phyloP scores from a whole-genome alignment of 92 coral and sea anemone genomes.

The Palythoa grandiflora region DNA sequence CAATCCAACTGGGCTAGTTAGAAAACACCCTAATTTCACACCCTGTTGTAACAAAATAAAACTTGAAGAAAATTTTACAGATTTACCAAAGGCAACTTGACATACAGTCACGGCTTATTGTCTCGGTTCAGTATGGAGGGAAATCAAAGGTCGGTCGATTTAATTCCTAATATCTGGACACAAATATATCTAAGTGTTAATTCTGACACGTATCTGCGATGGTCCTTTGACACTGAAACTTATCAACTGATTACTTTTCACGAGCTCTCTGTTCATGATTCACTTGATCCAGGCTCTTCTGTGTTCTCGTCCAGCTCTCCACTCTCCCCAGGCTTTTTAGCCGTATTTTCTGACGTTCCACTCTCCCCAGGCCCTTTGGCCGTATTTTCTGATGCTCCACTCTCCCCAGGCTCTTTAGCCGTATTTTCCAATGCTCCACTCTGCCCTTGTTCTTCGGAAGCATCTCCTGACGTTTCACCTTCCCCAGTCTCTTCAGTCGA shows the following conservation, averaged over 20 bases:
- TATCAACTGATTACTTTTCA: not conserved
- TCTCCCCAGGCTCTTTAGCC: not conserved
- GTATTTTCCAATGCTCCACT: not conserved
- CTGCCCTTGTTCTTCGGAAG: not conserved
- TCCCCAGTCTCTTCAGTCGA: slow-evolving; percentile 6
- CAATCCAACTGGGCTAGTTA: too few relatives aligned
- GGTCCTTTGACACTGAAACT: not conserved
- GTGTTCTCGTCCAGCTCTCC: not conserved
- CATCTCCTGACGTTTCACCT: not conserved
- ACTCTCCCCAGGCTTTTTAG: slow-evolving; percentile 19
- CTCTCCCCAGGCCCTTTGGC: not conserved
- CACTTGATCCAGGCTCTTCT: slow-evolving; percentile 5
- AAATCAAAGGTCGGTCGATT: not conserved
- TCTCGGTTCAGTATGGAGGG: not conserved
- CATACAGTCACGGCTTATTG: not conserved
- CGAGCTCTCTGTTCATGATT: not conserved
- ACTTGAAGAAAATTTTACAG: too few relatives aligned
- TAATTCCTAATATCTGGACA: too few relatives aligned
- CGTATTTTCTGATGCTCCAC: not conserved
- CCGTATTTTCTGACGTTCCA: not conserved
- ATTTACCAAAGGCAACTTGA: not conserved
- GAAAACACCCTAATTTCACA: too few relatives aligned
- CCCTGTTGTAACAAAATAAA: too few relatives aligned
- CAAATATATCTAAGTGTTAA: too few relatives aligned
- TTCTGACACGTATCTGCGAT: too few relatives aligned